These are phyloP conservation scores for Actinostola sp. DNA, from an alignment of 92 coral and sea anemone genomes.

Conservation along the genomic window DNA sequence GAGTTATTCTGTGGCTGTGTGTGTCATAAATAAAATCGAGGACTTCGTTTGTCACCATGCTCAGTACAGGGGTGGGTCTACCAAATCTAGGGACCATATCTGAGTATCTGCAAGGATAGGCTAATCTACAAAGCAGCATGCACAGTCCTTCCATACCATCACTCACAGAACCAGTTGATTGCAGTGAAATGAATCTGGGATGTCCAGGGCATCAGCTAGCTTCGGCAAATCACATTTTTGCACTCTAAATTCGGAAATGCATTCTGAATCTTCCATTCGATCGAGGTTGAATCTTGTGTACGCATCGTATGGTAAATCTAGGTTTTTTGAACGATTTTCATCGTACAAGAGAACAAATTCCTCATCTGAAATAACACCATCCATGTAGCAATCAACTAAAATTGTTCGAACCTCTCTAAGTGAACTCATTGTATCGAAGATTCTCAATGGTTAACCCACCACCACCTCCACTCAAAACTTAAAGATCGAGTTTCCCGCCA, in stretches of 20 bases:
- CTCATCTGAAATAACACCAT: slow-evolving; percentile 28
- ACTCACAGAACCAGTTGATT: too few species aligned
- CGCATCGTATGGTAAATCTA: slow-evolving; percentile 38
- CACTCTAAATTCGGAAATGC: slow-evolving; percentile 43
- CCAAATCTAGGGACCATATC: slow-evolving; percentile 58
- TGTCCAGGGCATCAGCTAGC: slow-evolving; percentile 48
- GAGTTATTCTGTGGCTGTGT: slow-evolving; percentile 25
- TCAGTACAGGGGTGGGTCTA: slow-evolving; percentile 50
- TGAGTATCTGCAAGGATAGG: not conserved
- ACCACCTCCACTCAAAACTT: slow-evolving; percentile 38
- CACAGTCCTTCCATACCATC: too few species aligned
- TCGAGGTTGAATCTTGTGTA: slow-evolving; percentile 37
- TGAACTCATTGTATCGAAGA: not conserved
- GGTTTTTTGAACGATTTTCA: slow-evolving; percentile 40
- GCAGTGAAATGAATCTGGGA: slow-evolving; percentile 32
- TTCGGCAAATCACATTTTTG: slow-evolving; percentile 43
- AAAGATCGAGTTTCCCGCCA: slow-evolving; percentile 32
- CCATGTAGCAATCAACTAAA: slow-evolving; percentile 14
- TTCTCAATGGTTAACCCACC: not conserved
- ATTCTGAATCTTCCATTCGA: slow-evolving; percentile 41
- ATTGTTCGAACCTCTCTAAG: not conserved
- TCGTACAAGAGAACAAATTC: too few species aligned
- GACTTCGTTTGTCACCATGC: too few species aligned
- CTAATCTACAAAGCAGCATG: too few species aligned
- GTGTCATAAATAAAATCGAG: slow-evolving; percentile 20